phyloP scores from a whole-genome alignment of 2,113 vertebrate species.

The Polyodon spathula region DNA sequence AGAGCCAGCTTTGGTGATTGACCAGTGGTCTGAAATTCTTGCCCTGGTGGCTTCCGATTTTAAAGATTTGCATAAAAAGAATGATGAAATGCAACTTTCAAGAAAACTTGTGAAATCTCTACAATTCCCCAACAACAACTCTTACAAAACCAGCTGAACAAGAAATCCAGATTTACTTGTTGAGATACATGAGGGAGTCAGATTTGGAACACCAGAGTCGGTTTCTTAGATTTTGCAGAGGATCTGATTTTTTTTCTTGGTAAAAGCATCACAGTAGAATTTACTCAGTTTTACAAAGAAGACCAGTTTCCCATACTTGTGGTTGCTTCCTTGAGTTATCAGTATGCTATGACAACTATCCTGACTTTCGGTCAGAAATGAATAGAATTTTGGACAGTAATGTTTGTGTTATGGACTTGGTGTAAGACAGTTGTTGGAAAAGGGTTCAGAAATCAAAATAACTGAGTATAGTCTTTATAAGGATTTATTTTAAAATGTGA shows the following conservation, averaged over 20 bases:
- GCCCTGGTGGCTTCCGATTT: neutral
- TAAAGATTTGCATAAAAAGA: neutral
- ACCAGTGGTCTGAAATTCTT: neutral
- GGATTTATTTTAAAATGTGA: no score
- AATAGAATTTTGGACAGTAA: no score
- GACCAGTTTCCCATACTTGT: no score
- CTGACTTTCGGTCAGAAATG: no score
- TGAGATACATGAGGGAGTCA: constrained; percentile 8
- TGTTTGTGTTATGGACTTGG: no score
- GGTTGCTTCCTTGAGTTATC: neutral
- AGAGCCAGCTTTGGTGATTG: constrained; percentile 5
- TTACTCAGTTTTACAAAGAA: no score
- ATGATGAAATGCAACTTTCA: neutral
- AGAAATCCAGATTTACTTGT: constrained; percentile 9
- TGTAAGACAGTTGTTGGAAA: no score
- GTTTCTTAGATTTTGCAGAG: no score
- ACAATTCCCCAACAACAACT: constrained; percentile 1
- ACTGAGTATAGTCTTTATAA: no score
- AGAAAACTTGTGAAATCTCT: constrained; percentile 8
- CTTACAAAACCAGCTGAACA: constrained; percentile 8
- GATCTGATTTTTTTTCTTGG: no score
- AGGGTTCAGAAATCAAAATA: no score
- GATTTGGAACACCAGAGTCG: constrained; percentile 5
- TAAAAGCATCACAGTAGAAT: no score
- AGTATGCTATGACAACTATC: neutral